Evolutionary conservation across 2,113 vertebrate species (phyloP).

Genomic region (Panurus biarmicus): DNA sequence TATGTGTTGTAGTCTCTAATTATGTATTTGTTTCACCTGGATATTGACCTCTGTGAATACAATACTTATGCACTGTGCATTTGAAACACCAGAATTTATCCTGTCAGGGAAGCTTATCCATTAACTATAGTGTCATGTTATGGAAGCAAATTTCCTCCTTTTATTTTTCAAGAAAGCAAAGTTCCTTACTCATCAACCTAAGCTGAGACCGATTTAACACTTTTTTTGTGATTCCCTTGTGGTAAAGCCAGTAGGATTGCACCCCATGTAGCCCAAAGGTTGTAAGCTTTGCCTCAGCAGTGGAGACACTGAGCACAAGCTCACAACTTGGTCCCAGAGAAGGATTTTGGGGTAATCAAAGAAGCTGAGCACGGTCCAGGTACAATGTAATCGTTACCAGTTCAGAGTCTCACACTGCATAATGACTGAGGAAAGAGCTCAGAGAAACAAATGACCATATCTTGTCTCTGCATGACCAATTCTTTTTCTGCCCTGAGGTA

Average conservation of each 20-base stretch:
- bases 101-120: neutral
- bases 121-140: neutral
- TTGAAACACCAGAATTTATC: neutral
- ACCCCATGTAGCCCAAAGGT: neutral
- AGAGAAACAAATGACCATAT: neutral
- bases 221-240: neutral
- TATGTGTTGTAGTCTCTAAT: neutral
- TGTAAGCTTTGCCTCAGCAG: neutral
- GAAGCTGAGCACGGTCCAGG: neutral
- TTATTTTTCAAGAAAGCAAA: neutral
- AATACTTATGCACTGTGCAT: neutral
- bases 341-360: neutral
- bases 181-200: neutral
- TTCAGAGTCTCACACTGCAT: neutral
- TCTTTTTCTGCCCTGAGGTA: neutral
- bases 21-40: neutral
- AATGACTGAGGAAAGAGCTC: neutral
- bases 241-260: neutral
- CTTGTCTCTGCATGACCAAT: neutral
- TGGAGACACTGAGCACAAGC: neutral
- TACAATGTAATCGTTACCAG: neutral
- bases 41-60: neutral
- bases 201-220: neutral
- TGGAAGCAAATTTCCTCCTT: neutral
- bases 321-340: neutral